A percentile compares a stretch with the other conserved stretches of the same genome.
Evolutionary conservation across 2,888 invertebrate species (phyloP).

Genomic region (Cheilosia impressa): DNA sequence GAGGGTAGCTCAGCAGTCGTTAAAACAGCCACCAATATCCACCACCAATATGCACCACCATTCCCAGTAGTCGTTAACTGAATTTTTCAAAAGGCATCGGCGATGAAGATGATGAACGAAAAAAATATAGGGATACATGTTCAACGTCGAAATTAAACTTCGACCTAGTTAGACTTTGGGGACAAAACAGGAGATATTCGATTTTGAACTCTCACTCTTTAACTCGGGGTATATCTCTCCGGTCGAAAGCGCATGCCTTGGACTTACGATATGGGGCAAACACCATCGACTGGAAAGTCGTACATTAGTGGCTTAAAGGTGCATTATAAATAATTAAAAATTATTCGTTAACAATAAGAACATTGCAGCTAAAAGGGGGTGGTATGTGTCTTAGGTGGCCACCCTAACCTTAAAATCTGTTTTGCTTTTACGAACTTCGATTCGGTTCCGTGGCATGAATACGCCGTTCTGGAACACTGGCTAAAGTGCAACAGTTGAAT

Average conservation of each 20-base stretch:
- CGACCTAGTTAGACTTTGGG: slow-evolving; percentile 67
- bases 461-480: slow-evolving; percentile 55
- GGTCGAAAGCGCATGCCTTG: slow-evolving; percentile 53
- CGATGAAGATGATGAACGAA: not conserved
- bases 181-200: slow-evolving; percentile 23
- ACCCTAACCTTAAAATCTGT: slow-evolving; percentile 54
- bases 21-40: not conserved
- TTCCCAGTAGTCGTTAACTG: slow-evolving; percentile 8
- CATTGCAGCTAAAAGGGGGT: slow-evolving; percentile 22
- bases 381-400: slow-evolving; percentile 43
- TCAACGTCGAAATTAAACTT: slow-evolving; percentile 48
- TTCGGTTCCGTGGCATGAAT: slow-evolving; percentile 44
- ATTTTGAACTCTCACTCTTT: slow-evolving; percentile 3
- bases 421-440: slow-evolving; percentile 39
- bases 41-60: too few species aligned
- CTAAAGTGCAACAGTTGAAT: slow-evolving; percentile 66
- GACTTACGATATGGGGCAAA: slow-evolving; percentile 43
- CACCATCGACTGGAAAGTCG: slow-evolving; percentile 33
- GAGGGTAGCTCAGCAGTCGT: not conserved
- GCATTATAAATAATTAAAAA: slow-evolving; percentile 64
- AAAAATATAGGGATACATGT: not conserved
- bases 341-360: slow-evolving; percentile 41
- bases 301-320: slow-evolving; percentile 35
- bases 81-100: slow-evolving; percentile 29
- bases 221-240: not conserved